phyloP scores from a whole-genome alignment of 2,888 invertebrate species.

The Pilophorus perplexus region DNA sequence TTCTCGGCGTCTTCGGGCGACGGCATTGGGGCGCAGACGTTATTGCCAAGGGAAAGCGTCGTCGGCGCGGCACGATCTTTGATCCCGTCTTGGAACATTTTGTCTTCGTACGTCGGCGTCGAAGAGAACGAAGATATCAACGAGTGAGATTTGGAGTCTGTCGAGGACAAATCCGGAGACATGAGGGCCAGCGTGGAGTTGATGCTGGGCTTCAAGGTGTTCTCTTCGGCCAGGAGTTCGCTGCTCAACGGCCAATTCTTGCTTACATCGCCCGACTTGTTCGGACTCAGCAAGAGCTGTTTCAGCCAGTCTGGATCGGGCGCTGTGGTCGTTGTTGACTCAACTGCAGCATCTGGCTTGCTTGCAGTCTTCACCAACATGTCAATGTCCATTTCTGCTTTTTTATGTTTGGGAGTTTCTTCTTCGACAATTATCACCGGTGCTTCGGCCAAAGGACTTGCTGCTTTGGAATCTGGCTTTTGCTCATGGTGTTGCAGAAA shows the following conservation, averaged over 20 bases:
- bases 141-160: conserved; percentile 45
- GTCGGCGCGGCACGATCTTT: conserved; percentile 14
- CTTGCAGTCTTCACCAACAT: conserved; percentile 9
- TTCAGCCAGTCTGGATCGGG: conserved; percentile 38
- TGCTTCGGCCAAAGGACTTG: conserved; percentile 6
- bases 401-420: conserved; percentile 31
- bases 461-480: too few species aligned
- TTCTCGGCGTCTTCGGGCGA: conserved; percentile 47
- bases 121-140: conserved; percentile 46
- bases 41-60: conserved; percentile 9
- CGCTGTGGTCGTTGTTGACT: too few species aligned
- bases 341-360: too few species aligned
- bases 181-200: conserved; percentile 47
- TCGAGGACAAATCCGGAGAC: conserved; percentile 46
- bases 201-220: conserved; percentile 32
- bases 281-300: conserved; percentile 12
- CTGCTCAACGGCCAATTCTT: conserved; percentile 38
- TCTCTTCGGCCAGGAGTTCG: conserved; percentile 29
- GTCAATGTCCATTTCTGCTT: conserved; percentile 42
- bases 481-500: too few species aligned
- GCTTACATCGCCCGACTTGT: background rate
- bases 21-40: conserved; percentile 44
- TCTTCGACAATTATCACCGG: conserved; percentile 32
- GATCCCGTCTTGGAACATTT: conserved; percentile 9
- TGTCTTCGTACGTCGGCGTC: conserved; percentile 45